Conservation (phyloP, 2,797 vertebrate genomes). For the Anableps anableps region DNA sequence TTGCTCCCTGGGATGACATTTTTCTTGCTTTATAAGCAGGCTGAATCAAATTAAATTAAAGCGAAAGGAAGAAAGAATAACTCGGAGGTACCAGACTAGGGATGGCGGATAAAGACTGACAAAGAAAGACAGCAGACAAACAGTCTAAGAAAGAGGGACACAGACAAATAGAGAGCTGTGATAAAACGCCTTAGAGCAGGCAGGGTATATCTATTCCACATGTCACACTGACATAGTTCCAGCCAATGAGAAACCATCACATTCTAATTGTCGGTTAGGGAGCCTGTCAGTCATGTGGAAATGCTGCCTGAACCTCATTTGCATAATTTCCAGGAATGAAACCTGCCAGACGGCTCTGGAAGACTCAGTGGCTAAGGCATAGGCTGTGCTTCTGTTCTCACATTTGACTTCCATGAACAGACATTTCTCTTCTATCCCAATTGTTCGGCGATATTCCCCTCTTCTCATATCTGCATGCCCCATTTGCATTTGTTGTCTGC, state of each 20-base stretch:
- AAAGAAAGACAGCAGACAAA: constrained; percentile 1
- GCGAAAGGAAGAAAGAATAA: neutral
- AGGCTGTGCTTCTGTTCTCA: constrained; percentile 41
- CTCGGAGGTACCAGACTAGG: neutral
- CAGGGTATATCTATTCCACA: constrained; percentile 54
- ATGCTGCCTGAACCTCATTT: constrained; percentile 51
- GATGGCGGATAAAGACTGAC: neutral
- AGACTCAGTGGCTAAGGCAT: constrained; percentile 21
- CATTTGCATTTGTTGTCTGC: constrained; percentile 29
- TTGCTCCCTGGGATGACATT: neutral
- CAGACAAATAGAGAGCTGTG: constrained; percentile 42
- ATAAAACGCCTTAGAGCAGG: constrained; percentile 47
- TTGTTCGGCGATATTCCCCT: constrained; percentile 31
- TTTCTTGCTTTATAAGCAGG: neutral
- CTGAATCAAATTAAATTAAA: neutral
- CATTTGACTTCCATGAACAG: constrained; percentile 51
- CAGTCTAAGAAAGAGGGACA: constrained; percentile 1
- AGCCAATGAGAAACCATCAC: constrained; percentile 65
- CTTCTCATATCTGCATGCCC: constrained; percentile 11
- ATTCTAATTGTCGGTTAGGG: constrained; percentile 70
- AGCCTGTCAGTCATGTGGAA: constrained; percentile 68
- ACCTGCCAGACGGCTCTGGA: constrained; percentile 17
- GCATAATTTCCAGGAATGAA: constrained; percentile 62
- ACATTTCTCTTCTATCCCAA: constrained; percentile 37
- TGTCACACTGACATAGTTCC: constrained; percentile 55